Conservation (phyloP, 2,797 vertebrate species). For the Morus bassanus region DNA sequence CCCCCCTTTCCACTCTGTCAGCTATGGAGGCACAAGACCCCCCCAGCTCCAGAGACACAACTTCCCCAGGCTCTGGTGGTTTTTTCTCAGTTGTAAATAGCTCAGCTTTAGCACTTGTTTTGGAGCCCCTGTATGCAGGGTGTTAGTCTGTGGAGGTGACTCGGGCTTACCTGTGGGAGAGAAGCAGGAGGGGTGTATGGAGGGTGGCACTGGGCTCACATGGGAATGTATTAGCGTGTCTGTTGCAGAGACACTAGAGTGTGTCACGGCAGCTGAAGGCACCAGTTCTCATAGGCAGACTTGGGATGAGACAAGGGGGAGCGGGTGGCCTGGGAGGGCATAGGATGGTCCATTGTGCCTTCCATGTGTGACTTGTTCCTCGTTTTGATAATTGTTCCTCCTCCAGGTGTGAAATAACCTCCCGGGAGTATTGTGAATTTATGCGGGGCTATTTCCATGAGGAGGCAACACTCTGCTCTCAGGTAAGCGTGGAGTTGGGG, state of each 20-base stretch:
- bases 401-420: slow-evolving; percentile 97
- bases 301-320: not conserved
- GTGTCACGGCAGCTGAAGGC: not conserved
- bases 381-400: not conserved
- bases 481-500: slow-evolving; percentile 74
- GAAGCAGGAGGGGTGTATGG: not conserved
- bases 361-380: not conserved
- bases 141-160: not conserved
- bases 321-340: not conserved
- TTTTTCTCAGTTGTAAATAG: not conserved
- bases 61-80: not conserved
- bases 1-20: not conserved
- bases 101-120: not conserved
- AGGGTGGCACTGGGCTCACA: not conserved
- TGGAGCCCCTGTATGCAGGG: not conserved
- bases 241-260: not conserved
- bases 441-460: slow-evolving; percentile 98
- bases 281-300: not conserved
- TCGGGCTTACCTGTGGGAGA: not conserved
- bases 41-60: not conserved
- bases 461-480: slow-evolving; percentile 96
- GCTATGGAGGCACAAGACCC: not conserved
- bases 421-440: slow-evolving; percentile 97
- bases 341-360: not conserved
- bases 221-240: not conserved